These are phyloP conservation scores for Actinemys pallida DNA, from an alignment of 2,113 vertebrate genomes.

Conservation along the genomic window DNA sequence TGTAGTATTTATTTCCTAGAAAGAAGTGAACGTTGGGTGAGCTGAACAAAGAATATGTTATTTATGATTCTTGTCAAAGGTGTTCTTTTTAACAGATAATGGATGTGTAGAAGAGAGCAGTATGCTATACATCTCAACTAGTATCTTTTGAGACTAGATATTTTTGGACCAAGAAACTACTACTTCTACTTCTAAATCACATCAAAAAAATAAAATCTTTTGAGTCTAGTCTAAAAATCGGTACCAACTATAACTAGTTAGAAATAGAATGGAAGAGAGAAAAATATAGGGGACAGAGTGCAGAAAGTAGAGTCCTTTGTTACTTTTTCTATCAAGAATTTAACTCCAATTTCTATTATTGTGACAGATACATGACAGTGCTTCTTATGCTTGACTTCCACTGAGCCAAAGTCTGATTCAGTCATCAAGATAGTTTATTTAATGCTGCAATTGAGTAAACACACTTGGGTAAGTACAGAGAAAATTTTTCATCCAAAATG, in stretches of 20 bases:
- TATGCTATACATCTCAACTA: neutral
- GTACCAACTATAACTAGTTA: neutral
- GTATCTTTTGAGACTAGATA: neutral
- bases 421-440: neutral
- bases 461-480: neutral
- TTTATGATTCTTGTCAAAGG: neutral
- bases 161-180: neutral
- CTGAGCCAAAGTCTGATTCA: neutral
- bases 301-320: neutral
- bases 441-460: neutral
- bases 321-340: accelerated
- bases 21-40: neutral
- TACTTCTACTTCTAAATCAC: neutral
- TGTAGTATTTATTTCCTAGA: neutral
- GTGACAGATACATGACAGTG: neutral
- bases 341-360: neutral
- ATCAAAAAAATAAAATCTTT: neutral
- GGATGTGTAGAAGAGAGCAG: neutral
- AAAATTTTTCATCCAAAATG: neutral
- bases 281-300: neutral
- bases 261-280: neutral
- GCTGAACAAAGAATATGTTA: neutral
- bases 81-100: neutral
- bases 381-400: neutral
- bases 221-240: neutral